phyloP scores from a whole-genome alignment of 2,797 vertebrate genomes.

The Eulemur albifrons region DNA sequence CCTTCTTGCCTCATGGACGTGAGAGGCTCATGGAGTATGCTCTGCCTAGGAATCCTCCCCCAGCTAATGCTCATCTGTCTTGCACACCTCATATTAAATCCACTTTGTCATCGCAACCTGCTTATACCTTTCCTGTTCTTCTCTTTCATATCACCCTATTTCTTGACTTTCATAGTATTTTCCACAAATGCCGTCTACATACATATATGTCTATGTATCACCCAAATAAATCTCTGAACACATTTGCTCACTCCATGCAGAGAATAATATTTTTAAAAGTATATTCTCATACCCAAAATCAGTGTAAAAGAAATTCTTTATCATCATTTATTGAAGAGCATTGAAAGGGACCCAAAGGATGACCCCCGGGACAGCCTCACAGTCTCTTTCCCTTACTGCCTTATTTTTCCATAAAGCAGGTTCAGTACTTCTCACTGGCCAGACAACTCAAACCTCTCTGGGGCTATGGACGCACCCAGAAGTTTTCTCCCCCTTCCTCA shows the following conservation, averaged over 20 bases:
- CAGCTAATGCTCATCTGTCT: rapidly evolving
- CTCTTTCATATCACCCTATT: neutral
- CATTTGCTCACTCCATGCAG: neutral
- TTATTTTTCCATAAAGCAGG: neutral
- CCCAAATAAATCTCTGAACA: too few relatives aligned
- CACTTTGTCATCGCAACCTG: neutral
- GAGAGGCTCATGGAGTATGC: rapidly evolving
- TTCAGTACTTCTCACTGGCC: neutral
- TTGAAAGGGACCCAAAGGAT: too few relatives aligned
- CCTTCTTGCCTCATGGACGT: neutral
- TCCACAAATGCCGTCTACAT: neutral
- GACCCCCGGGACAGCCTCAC: rapidly evolving
- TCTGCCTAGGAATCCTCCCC: neutral
- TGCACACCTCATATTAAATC: rapidly evolving
- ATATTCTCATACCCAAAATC: neutral
- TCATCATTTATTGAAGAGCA: neutral
- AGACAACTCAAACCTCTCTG: rapidly evolving
- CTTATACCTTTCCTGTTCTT: neutral
- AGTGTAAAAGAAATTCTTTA: neutral
- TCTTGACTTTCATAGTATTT: neutral
- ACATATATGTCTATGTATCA: rapidly evolving
- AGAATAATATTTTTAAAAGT: neutral
- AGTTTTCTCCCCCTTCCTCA: neutral
- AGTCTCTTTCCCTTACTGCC: neutral
- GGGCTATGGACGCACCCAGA: rapidly evolving